Evolutionary conservation across 2,888 invertebrate genomes (phyloP).

Genomic region (Torymus auratus): DNA sequence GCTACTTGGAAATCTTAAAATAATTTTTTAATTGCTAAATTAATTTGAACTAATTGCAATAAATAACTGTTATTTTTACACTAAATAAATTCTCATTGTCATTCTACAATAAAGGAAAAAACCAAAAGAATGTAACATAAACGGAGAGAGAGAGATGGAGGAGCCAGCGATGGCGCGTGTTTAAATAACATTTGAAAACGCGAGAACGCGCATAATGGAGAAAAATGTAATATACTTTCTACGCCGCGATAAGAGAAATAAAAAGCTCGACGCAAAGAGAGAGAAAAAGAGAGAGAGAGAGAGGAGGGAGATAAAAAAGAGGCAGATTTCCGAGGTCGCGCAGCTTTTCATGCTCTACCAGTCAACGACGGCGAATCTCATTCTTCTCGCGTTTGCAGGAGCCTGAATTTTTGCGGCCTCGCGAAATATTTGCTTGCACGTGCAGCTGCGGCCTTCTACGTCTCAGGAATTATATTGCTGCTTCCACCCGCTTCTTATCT

Average conservation of each 20-base stretch:
- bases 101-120: too few species aligned
- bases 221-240: conserved; percentile 21
- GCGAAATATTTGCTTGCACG: conserved; percentile 25
- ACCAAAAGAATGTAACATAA: too few species aligned
- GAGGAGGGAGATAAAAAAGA: too few species aligned
- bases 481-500: not conserved
- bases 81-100: too few species aligned
- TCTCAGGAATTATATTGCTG: conserved; percentile 19
- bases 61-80: too few species aligned
- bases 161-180: not conserved
- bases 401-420: conserved; percentile 30
- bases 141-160: too few species aligned
- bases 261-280: too few species aligned
- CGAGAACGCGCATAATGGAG: conserved; percentile 6
- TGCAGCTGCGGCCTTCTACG: conserved; percentile 15
- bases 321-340: not conserved
- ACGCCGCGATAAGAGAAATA: conserved; percentile 1
- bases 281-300: too few species aligned
- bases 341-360: not conserved
- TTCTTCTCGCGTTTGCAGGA: conserved; percentile 16
- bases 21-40: too few species aligned
- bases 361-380: conserved; percentile 44
- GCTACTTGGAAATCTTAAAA: too few species aligned
- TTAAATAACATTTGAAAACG: not conserved
- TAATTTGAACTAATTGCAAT: too few species aligned